These are phyloP conservation scores for Bathynomus jamesi DNA, from an alignment of 1,140 invertebrate genomes.

Conservation along the genomic window DNA sequence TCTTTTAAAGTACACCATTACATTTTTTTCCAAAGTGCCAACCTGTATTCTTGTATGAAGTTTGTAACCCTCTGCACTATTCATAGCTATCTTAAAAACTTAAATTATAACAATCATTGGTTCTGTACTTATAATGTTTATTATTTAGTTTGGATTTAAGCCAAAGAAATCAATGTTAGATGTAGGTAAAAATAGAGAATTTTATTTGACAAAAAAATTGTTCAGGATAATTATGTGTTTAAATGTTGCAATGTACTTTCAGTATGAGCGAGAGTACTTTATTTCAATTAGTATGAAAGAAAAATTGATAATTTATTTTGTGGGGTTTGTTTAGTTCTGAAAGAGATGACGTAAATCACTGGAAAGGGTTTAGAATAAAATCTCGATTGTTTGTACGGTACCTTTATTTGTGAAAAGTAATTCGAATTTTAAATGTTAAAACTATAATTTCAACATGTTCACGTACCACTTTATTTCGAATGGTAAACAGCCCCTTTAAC, in stretches of 20 bases:
- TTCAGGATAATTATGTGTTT: background rate
- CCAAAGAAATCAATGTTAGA: conserved; percentile 1
- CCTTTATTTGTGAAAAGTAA: too few species aligned
- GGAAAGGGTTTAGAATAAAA: too few species aligned
- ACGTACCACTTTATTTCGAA: too few species aligned
- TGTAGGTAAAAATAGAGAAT: background rate
- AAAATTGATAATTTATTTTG: too few species aligned
- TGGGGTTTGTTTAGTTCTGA: too few species aligned
- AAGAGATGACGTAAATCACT: too few species aligned
- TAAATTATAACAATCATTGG: background rate
- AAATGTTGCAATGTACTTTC: background rate
- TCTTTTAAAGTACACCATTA: background rate
- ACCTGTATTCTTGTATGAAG: background rate
- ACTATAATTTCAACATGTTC: too few species aligned
- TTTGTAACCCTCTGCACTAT: background rate
- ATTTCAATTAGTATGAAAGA: background rate
- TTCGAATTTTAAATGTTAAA: too few species aligned
- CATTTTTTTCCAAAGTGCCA: background rate
- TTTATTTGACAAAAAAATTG: background rate
- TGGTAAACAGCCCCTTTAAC: too few species aligned
- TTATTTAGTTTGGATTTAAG: background rate
- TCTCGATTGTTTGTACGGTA: too few species aligned
- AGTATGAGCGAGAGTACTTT: background rate
- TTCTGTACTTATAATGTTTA: background rate
- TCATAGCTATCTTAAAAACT: background rate